phyloP scores from a whole-genome alignment of 1,140 invertebrate genomes.

The Nomia melanderi region DNA sequence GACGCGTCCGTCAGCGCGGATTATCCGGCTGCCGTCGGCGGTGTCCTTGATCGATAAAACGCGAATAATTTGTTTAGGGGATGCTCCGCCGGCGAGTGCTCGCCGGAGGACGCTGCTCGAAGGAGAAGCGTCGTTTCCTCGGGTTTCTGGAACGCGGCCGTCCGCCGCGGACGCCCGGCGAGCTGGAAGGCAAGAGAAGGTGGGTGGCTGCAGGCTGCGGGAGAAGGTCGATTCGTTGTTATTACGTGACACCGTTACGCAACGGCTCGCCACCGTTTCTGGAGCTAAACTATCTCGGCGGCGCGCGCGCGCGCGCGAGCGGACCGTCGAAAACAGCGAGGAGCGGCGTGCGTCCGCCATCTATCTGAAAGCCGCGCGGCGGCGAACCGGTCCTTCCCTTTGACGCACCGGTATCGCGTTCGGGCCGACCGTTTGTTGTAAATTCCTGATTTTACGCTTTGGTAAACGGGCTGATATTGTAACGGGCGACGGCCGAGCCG shows the following conservation, averaged over 20 bases:
- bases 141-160: constrained; percentile 54
- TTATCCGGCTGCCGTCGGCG: constrained; percentile 13
- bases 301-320: background rate
- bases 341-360: background rate
- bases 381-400: background rate
- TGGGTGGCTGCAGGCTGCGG: constrained; percentile 54
- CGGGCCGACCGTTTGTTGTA: background rate
- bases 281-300: constrained; percentile 21
- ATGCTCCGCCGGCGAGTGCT: background rate
- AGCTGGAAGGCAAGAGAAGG: constrained; percentile 50
- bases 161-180: too few species aligned
- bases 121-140: constrained; percentile 41
- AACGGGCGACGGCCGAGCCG: background rate
- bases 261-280: constrained; percentile 42
- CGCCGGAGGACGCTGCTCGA: too few species aligned
- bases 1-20: constrained; percentile 5
- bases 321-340: constrained; percentile 46
- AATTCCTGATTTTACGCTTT: background rate
- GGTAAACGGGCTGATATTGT: background rate
- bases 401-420: too few species aligned
- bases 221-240: constrained; percentile 71
- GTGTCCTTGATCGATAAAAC: constrained; percentile 27
- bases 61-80: constrained; percentile 13
- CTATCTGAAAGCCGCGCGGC: background rate
- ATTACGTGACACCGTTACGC: constrained; percentile 73